Base-by-base conservation (phyloP, 2,888 invertebrate genomes). In the Osmoderma eremita region DNA sequence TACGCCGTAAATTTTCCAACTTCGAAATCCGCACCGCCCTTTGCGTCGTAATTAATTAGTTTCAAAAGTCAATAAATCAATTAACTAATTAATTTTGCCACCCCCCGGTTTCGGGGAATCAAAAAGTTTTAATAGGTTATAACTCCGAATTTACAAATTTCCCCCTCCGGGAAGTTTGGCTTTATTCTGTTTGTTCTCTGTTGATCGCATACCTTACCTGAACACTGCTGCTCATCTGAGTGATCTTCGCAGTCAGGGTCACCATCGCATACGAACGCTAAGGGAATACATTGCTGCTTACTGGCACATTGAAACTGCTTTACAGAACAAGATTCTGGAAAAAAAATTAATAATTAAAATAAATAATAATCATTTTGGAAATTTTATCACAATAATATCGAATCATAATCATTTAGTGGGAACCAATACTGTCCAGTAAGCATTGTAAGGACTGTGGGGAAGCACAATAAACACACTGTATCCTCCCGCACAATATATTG, bases 201-300 rank as follows among this genome's bases (percentile, higher is more conserved):
- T n/a, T n/a, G n/a, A n/a, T n/a, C n/a, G n/a, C n/a, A 39, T 13
- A 20, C 41, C 58, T 56, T 58, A 68, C 67, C 63, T 61, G 63
- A 62, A 36, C 58, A 51, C 20, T 87, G 85, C 64, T 87, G 84
- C 83, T 94, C 94, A 81, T 94, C 94, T n/a, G 92, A 91, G 78
- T 89, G 88, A 83, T 94, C 94, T 53, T 84, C 86, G 82, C 94
- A 94, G 81, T 95, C 94, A 75, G 89, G 86, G 58, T 89, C 88
- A 65, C 90, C 88, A 79, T 94, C 94, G 80, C 94, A 94, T 71
- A 90, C 86, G 87, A 90, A 93, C 69, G 89, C 86, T 69, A 89
- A 84, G 17, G 92, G 90, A 81, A 94, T 91, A 82, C 94, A 94
- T 39, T 65, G 56, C 74, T 86, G 87, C 74, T 89, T 90, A 80